Evolutionary conservation across 1,140 invertebrate genomes (phyloP), one percentile per base, ranked within the genome.

Genomic region (Batillaria attramentaria): DNA sequence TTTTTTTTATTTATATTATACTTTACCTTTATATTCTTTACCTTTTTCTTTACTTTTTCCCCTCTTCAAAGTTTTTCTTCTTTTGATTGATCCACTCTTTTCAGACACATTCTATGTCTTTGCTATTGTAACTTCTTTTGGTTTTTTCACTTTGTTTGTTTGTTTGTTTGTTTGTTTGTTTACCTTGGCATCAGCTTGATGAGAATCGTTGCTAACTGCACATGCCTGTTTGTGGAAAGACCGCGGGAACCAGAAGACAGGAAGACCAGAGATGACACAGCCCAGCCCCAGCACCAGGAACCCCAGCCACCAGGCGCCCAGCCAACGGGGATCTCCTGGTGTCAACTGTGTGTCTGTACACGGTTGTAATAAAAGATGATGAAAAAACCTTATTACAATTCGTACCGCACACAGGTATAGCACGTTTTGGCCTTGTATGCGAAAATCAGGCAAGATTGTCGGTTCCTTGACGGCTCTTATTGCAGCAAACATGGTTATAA

Each of bases 221-320:
- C 13, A 62, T 72, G 75, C 54, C 2, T 8, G 41, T 92, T 92
- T 81, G 93, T 79, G 83, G 65, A 86, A 69, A 2, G 77, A 57
- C 24, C 78, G 91, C 0, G 95, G 96, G 90, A 97, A 97, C 81
- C 94, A 95, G 88, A 96, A 95, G 89, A 98, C 95, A 1, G 96
- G 96, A 77, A 97, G 93, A 1, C 95, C 95, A 16, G 96, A 94
- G 39, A 97, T 86, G 57, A 97, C 94, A 0, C 96, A 92, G 0
- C 96, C 91, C 16, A 95, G 87, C 1, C 96, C 96, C 79, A 95
- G 95, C 1, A 97, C 92, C 10, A 97, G 89, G 87, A 97, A 97
- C 18, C 97, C 96, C 39, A 96, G 95, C 97, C 97, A 98, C 96
- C 96, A 98, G 93, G 97, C 96, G 33, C 97, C 96, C 18, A 98